Base-by-base conservation (phyloP, 2,888 invertebrate genomes). In the Spilarctia lutea region DNA sequence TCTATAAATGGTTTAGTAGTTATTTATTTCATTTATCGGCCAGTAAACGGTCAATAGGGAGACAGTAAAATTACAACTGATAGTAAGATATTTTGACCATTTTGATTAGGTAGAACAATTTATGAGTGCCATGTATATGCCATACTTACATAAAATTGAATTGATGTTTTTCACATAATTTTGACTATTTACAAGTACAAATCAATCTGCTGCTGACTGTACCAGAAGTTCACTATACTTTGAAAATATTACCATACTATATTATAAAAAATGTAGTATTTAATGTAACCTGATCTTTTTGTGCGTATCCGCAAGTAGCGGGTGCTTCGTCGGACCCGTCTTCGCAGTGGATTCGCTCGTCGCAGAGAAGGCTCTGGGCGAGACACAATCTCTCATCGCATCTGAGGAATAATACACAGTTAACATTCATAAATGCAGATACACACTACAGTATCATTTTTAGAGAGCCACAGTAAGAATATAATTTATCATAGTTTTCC, bases 251-350 rank as follows among this genome's bases (percentile, higher is more conserved):
- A 20, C 7, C 6, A 24, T 8, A 20, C 8, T 24, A 52, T 52
- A 24, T n/a, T n/a, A 11, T 56, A 2, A 2, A 63, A 30, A 52
- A 24, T 8, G n/a, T 30, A 18, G 18, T 60, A 60, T 27, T 60
- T 27, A 27, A 16, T 30, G 30, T 52, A 8, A 94, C 85, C 94
- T 96, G 77, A 91, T 96, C 81, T 45, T 89, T 90, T 30, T 88
- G 89, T 0, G 88, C 83, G 79, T 85, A 87, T 0, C 95, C 93
- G 86, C 98, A 98, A 7, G 96, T 96, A 3, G 97, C 96, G 2
- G 96, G 96, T 11, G 96, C 94, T 90, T 98, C 98, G 90, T 98
- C 98, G 0, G 97, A 97, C 1, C 98, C 98, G 92, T 98, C 98
- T 1, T 97, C 97, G 89, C 98, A 98, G 89, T 98, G 97, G 18